These are phyloP conservation scores for Cetoscarus ocellatus DNA, from an alignment of 2,797 vertebrate species.

Conservation along the genomic window DNA sequence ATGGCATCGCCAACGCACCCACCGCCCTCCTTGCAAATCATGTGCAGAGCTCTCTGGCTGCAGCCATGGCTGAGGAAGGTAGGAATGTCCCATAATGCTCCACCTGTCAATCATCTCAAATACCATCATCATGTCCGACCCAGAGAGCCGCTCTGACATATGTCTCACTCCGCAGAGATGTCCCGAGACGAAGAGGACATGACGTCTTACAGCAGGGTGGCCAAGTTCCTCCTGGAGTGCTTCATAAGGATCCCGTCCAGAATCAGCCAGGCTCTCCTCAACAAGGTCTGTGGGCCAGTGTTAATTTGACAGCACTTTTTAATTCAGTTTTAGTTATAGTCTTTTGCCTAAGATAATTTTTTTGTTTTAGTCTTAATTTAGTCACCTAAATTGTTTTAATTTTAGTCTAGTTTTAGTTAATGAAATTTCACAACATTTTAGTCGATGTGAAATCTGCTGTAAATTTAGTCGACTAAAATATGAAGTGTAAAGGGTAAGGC, in stretches of 20 bases:
- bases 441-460: too few species aligned
- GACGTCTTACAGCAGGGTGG: constrained; percentile 70
- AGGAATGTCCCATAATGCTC: background rate
- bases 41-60: constrained; percentile 82
- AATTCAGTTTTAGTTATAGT: too few species aligned
- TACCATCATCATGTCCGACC: too few species aligned
- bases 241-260: constrained; percentile 78
- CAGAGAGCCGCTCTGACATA: background rate
- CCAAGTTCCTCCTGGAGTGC: constrained; percentile 82
- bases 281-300: constrained; percentile 76
- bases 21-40: constrained; percentile 86
- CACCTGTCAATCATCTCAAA: too few species aligned
- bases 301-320: too few species aligned
- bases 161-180: constrained; percentile 63
- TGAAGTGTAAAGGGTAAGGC: too few species aligned
- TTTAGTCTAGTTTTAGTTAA: too few species aligned
- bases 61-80: constrained; percentile 82
- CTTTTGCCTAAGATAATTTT: too few species aligned
- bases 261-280: constrained; percentile 81
- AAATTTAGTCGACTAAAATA: too few species aligned
- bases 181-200: constrained; percentile 71
- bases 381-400: too few species aligned
- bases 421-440: too few species aligned
- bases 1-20: constrained; percentile 82
- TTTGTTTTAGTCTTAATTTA: too few species aligned